Evolutionary conservation across 2,888 invertebrate species (phyloP).

Genomic region (Sesia bembeciformis): DNA sequence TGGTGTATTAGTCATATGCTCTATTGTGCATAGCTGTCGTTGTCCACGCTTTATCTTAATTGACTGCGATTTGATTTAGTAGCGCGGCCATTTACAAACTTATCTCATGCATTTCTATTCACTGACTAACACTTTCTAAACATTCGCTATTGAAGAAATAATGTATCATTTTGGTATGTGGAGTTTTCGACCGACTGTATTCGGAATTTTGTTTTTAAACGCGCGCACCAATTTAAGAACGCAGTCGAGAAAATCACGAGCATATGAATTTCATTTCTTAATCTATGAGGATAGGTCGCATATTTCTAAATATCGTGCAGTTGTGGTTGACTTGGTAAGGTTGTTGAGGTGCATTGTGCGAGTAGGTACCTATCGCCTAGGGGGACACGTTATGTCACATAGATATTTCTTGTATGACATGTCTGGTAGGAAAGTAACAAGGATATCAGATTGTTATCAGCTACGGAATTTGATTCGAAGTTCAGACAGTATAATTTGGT

Average conservation of each 20-base stretch:
- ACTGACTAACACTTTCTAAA: no score
- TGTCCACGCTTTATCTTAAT: conserved; percentile 67
- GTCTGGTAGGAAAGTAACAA: conserved; percentile 58
- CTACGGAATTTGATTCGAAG: conserved; percentile 42
- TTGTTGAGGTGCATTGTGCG: conserved; percentile 38
- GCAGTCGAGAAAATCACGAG: conserved; percentile 7
- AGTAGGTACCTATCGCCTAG: conserved; percentile 33
- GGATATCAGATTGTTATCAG: conserved; percentile 64
- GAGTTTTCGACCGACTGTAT: conserved; percentile 8
- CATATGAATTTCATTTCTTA: no score
- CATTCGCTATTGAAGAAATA: no score
- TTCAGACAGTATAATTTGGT: conserved; percentile 14
- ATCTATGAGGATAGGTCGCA: no score
- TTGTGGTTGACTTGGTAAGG: background rate
- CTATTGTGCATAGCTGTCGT: conserved; percentile 64
- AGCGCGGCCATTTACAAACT: conserved; percentile 35
- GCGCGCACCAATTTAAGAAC: conserved; percentile 17
- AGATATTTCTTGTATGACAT: conserved; percentile 56
- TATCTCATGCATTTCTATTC: conserved; percentile 8
- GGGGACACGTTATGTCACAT: conserved; percentile 61
- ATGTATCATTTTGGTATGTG: no score
- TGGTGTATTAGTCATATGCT: conserved; percentile 60
- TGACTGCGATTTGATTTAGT: conserved; percentile 71
- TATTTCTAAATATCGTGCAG: no score
- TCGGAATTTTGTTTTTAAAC: conserved; percentile 22